A percentile compares a stretch with the other conserved stretches of the same genome.
Evolutionary conservation across 2,113 vertebrate species (phyloP).

Genomic region (Panurus biarmicus): DNA sequence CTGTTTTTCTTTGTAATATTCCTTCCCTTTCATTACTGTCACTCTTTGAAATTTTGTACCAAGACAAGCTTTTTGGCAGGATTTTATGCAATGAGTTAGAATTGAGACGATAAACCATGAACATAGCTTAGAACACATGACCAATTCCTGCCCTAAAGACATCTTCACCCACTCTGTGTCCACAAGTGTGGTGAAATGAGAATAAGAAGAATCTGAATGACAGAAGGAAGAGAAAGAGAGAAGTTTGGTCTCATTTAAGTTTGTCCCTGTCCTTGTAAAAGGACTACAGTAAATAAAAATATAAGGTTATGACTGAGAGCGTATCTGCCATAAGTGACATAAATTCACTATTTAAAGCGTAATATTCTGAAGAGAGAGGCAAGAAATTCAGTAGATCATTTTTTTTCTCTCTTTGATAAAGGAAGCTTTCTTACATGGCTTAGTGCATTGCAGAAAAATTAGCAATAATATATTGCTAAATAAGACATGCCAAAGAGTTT

Average conservation of each 20-base stretch:
- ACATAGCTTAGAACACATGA: not conserved
- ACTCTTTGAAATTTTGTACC: not conserved
- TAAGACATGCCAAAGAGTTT: not conserved
- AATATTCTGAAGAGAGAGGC: not conserved
- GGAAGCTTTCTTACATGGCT: not conserved
- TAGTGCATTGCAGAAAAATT: not conserved
- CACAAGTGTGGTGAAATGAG: not conserved
- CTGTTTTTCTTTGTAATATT: not conserved
- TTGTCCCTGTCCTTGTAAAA: not conserved
- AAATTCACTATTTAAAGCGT: not conserved
- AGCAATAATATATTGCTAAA: not conserved
- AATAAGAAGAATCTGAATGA: not conserved
- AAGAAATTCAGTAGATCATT: accelerated
- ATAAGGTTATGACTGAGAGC: not conserved
- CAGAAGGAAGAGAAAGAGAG: not conserved
- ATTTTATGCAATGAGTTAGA: not conserved
- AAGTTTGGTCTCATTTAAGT: not conserved
- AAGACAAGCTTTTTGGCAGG: not conserved
- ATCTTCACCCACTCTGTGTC: not conserved
- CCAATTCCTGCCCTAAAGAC: not conserved
- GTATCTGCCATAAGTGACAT: not conserved
- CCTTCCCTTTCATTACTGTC: not conserved
- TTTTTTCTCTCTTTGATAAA: not conserved
- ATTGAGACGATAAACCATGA: not conserved
- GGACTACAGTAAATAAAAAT: not conserved